Evolutionary conservation across 2,888 invertebrate species (phyloP), one percentile per base, ranked within the genome.

Genomic region (Muschampia plurimacula): DNA sequence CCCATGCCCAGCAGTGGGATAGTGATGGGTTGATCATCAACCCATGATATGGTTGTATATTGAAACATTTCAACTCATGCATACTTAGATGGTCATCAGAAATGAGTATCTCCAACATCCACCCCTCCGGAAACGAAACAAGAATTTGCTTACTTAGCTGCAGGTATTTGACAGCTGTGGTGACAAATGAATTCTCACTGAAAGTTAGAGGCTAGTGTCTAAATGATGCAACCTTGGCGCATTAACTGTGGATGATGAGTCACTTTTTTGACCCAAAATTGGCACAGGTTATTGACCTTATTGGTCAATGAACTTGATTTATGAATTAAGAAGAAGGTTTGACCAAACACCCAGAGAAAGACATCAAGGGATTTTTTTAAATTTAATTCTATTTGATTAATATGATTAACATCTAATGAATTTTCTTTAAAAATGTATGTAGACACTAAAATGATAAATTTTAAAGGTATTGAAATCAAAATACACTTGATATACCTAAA

Each of bases 201-300:
- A 67, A 9, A 10, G 44, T 68, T 68, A 59, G 65, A 66, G 6
- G 60, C 12, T 67, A 62, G 52, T n/a, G 65, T 60, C 39, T 67
- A 52, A 72, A 67, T 72, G 82, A 81, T 79, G 77, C 78, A 83
- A 82, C 89, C 88, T 89, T 89, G 88, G 82, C 1, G 22, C 81
- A 81, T 76, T 85, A 82, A 80, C 82, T 75, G 78, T 81, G 75
- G 59, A 57, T 69, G 74, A 80, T 87, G 86, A 89, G 77, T 88
- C 86, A 89, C 77, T 86, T 87, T n/a, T 75, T 68, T 74, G 80
- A 77, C 77, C 83, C 83, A 80, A 84, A 81, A 80, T 82, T 84
- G 76, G 82, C 82, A 82, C 80, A 81, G 85, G 82, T 85, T 77
- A 80, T 79, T 86, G 84, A 86, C 83, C 84, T 77, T 12, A 36